Evolutionary conservation across 1,140 invertebrate species (phyloP), one percentile per base, ranked within the genome.

Genomic region (Cydia strobilella): DNA sequence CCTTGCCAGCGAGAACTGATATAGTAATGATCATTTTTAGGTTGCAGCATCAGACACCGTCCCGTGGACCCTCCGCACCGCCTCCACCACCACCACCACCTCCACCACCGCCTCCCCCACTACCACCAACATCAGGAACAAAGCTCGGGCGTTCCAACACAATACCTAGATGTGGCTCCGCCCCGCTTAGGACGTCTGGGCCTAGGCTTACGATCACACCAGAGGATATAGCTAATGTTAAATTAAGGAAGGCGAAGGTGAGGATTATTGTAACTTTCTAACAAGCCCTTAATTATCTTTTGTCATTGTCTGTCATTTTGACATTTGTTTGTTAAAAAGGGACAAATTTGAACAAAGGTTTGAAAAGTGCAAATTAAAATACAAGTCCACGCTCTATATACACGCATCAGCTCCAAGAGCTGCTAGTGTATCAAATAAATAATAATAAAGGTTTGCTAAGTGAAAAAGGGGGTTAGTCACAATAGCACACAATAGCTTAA

Each of bases 221-320:
- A 2, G 81, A 92, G 54, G 90, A 92, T 27, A 92, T 92, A n/a
- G 90, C 90, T 23, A 91, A 90, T 75, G 90, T 92, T 9, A 92
- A 92, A 74, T 77, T 92, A 13, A 86, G 89, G 66, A 92, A 90
- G 75, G 80, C 90, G 13, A 91, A 88, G 87, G 90, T 91, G 75
- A 71, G 75, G 0, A 42, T 72, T 65, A 7, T 54, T 31, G 3
- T 31, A 31, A 5, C 31, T 31, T 31, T 31, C 5, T 31, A 0
- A 0, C 1, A 5, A 12, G 39, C 7, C 2, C 1, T 42, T 10
- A 3, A 31, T 31, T 31, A 31, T 31, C 31, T 4, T 31, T 31
- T 31, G 31, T 31, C 5, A 4, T 6, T 31, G 5, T 6, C 5
- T 31, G 31, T 31, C 31, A 31, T 31, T 31, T 5, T 31, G 31